These are phyloP conservation scores for Plectropomus leopardus DNA, from an alignment of 2,113 vertebrate species.

Conservation along the genomic window DNA sequence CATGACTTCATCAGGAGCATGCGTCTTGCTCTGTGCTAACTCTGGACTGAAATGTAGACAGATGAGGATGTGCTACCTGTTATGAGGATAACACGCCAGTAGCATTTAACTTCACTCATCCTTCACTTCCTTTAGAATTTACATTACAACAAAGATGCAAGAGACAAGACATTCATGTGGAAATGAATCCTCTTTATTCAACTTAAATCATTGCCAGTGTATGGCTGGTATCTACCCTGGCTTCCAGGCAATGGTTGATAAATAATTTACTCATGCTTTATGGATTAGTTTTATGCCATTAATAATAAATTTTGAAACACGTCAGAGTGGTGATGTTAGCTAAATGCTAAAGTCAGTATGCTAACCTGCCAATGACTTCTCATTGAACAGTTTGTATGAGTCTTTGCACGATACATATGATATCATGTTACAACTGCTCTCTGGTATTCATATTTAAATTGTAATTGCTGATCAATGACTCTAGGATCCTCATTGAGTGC, in stretches of 20 bases:
- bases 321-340: too few species aligned
- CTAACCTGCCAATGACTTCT: too few species aligned
- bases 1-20: slow-evolving; percentile 79
- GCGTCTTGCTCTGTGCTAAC: slow-evolving; percentile 74
- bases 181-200: not conserved
- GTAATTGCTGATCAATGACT: too few species aligned
- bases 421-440: too few species aligned
- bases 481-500: too few species aligned
- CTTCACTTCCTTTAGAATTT: not conserved
- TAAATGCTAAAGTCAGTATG: too few species aligned
- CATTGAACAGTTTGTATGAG: too few species aligned
- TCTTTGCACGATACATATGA: too few species aligned
- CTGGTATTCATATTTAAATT: too few species aligned
- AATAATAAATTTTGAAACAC: not conserved
- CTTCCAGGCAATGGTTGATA: not conserved
- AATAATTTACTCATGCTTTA: not conserved
- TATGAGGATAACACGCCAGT: not conserved
- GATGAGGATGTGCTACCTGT: not conserved
- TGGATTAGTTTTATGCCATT: not conserved
- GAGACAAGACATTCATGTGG: not conserved
- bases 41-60: slow-evolving; percentile 11
- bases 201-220: not conserved
- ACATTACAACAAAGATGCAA: not conserved
- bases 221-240: not conserved
- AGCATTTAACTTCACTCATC: not conserved